A percentile compares a stretch with the other conserved stretches of the same genome.
Conservation (phyloP, 2,113 vertebrate genomes). For the Carollia perspicillata region DNA sequence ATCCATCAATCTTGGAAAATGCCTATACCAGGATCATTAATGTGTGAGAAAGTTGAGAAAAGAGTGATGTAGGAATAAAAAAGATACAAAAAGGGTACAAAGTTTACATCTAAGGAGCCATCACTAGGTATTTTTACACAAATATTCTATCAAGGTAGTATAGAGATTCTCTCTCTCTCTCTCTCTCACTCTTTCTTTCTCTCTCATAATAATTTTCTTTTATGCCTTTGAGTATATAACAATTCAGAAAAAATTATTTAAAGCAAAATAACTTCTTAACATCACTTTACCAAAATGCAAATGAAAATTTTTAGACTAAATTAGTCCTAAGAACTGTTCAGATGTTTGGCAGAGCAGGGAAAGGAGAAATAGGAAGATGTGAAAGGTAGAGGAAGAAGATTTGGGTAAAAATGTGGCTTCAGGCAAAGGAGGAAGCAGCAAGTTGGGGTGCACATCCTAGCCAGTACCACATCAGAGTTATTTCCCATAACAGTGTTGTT, state of each 20-base stretch:
- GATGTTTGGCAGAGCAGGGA: not conserved
- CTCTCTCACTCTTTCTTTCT: not conserved
- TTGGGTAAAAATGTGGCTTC: not conserved
- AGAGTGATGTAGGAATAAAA: constrained; percentile 20
- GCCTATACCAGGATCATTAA: constrained; percentile 51
- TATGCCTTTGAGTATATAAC: not conserved
- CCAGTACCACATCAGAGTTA: not conserved
- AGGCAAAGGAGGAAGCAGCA: not conserved
- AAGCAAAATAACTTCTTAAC: not conserved
- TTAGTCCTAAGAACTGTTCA: not conserved
- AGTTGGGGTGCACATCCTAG: not conserved
- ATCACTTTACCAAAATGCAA: constrained; percentile 2
- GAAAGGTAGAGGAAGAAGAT: not conserved
- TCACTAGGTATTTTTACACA: not conserved
- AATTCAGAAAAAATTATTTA: constrained; percentile 3
- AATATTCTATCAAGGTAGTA: not conserved
- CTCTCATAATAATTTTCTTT: not conserved
- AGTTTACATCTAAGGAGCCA: constrained; percentile 48
- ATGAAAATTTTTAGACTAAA: not conserved
- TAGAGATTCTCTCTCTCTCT: not conserved
- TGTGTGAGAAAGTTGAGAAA: constrained; percentile 49
- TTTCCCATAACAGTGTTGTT: not conserved
- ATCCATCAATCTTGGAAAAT: constrained; percentile 67
- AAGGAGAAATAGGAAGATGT: not conserved
- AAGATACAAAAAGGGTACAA: constrained; percentile 37